Conservation (phyloP, 2,888 invertebrate species). For the Andrena bicolor region DNA sequence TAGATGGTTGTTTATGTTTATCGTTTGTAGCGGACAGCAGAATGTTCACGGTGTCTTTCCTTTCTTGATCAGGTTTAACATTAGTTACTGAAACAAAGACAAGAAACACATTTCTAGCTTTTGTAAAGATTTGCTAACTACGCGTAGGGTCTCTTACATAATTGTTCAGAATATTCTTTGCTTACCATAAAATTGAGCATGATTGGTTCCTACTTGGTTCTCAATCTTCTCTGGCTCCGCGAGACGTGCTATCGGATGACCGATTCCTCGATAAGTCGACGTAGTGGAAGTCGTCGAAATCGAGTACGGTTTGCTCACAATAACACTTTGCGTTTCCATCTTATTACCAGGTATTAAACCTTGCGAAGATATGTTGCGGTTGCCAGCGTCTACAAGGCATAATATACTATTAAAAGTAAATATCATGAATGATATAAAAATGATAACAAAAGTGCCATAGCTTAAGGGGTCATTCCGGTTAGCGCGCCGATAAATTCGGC, state of each 20-base stretch:
- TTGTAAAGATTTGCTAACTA: neutral
- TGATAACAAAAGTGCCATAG: no score
- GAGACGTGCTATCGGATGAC: slow-evolving; percentile 81
- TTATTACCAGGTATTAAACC: slow-evolving; percentile 79
- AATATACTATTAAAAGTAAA: slow-evolving; percentile 7
- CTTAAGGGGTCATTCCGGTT: no score
- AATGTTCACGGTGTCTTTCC: slow-evolving; percentile 75
- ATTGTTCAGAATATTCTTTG: neutral
- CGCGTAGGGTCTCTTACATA: neutral
- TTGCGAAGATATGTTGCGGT: slow-evolving; percentile 79
- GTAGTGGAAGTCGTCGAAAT: slow-evolving; percentile 80
- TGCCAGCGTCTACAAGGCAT: slow-evolving; percentile 76
- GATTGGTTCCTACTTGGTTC: slow-evolving; percentile 75
- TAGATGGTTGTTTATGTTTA: slow-evolving; percentile 80
- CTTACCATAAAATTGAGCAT: slow-evolving; percentile 81
- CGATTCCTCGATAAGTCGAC: slow-evolving; percentile 79
- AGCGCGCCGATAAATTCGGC: neutral
- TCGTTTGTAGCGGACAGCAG: slow-evolving; percentile 73
- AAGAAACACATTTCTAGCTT: neutral
- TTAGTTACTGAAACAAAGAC: slow-evolving; percentile 75
- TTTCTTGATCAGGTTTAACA: slow-evolving; percentile 78
- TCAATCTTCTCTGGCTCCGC: slow-evolving; percentile 80
- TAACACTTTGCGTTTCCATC: slow-evolving; percentile 86
- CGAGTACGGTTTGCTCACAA: slow-evolving; percentile 86
- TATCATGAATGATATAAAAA: no score